Base-by-base conservation (phyloP, 2,113 vertebrate genomes). In the Poeciliopsis retropinna region DNA sequence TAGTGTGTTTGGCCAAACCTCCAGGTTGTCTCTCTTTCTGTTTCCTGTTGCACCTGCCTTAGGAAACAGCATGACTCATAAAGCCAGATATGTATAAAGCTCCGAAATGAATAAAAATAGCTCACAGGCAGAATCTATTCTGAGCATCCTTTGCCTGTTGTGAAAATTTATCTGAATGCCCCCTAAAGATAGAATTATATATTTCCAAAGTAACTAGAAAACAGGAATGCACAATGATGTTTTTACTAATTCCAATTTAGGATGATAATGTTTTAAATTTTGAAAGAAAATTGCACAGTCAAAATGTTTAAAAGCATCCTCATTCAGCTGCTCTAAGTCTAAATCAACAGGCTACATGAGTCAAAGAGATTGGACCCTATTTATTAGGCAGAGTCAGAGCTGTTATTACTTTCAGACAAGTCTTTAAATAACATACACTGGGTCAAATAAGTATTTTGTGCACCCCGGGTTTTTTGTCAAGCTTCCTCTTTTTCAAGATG, bases 61-160 rank as follows among this genome's bases (percentile, higher is more conserved):
- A 76, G 44, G 28, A 73, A 0, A 64, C 61, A 68, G 47, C 13
- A 65, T 85, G 87, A 89, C 70, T 89, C 83, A 87, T 78, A 67
- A 75, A 84, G 61, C 7, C 73, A 81, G 63, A 74, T 37, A 37
- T 47, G 61, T 51, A 63, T 5, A 79, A 54, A 70, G 34, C 3
- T 11, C 19, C 9, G 4, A 73, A 75, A 34, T 17, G 13, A 28
- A 80, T 76, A 78, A 64, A 83, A 85, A 76, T 81, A 84, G 64
- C 64, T 27, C 30, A 17, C 0, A 17, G 41, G 44, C 15, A 47
- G 44, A 47, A 47, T 47, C 44, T 47, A 17, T 47, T 47, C 51
- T 25, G 3, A n/a, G 51, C 51, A 10, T 57, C 25, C 5, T 19
- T n/a, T 57, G 51, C 22, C 25, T 57, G 51, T 57, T 57, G 2